A percentile compares a stretch with the other conserved stretches of the same genome.
phyloP scores from a whole-genome alignment of 2,888 invertebrate species.

The Tubiluchus corallicola region DNA sequence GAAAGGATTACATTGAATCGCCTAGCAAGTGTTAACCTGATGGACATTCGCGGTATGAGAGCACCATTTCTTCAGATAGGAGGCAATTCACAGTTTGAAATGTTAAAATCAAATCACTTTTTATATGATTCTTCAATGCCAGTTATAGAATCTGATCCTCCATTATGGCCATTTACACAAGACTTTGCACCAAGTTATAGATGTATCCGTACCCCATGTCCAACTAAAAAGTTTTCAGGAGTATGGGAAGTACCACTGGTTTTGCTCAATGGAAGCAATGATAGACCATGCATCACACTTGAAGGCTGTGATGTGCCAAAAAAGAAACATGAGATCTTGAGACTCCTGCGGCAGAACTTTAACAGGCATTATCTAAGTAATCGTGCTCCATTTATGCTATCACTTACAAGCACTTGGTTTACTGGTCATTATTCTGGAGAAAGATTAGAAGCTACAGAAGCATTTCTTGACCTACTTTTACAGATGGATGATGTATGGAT shows the following conservation, averaged over 20 bases:
- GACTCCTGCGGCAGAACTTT: conserved; percentile 21
- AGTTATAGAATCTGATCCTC: neutral
- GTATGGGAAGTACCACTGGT: conserved; percentile 8
- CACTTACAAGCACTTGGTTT: conserved; percentile 25
- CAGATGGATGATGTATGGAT: neutral
- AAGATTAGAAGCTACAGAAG: conserved; percentile 8
- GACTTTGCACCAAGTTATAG: conserved; percentile 14
- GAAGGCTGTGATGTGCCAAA: conserved; percentile 57
- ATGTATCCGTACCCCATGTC: conserved; percentile 4
- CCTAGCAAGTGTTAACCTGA: conserved; percentile 15
- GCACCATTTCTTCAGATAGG: conserved; percentile 19
- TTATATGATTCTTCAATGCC: neutral
- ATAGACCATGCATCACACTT: conserved; percentile 38
- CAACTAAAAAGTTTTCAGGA: conserved; percentile 4
- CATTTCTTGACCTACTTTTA: neutral
- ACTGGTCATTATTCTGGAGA: conserved; percentile 14
- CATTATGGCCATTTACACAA: conserved; percentile 24
- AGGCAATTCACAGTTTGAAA: conserved; percentile 18
- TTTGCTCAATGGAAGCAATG: too few species aligned
- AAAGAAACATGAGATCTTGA: too few species aligned
- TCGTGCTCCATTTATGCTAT: conserved; percentile 21
- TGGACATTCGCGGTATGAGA: conserved; percentile 17
- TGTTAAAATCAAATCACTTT: conserved; percentile 13
- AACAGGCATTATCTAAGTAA: conserved; percentile 18
- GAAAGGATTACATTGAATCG: conserved; percentile 16